Evolutionary conservation across 2,797 vertebrate genomes (phyloP), one percentile per base, ranked within the genome.

Genomic region (Tragelaphus eurycerus): DNA sequence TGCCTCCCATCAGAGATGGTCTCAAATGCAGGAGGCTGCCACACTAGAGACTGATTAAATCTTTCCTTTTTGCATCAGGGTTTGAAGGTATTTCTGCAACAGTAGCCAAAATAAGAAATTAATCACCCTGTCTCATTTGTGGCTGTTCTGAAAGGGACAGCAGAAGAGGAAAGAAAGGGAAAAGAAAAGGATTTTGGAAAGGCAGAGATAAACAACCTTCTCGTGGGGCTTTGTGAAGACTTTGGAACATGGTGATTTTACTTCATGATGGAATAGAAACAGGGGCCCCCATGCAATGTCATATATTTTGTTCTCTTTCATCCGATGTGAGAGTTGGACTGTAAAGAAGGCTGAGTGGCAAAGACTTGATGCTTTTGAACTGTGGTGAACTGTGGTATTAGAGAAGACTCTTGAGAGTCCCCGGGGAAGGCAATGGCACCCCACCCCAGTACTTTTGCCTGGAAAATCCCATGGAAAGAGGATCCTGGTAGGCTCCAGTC

Each of bases 41-140:
- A 19, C 83, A 27, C 67, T 81, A 64, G 92, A 96, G 90, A 97
- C 54, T 7, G 13, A 97, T 83, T 96, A 59, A 43, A 86, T 76
- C 67, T 96, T 92, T 93, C 19, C 87, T 62, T 0, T 82, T 71
- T 23, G 57, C 83, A 38, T 54, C 21, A 0, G 92, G 84, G 64
- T 74, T 89, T 60, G 87, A 96, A 71, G 86, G 89, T 76, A 48
- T 97, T 98, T 98, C 93, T 98, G 67, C 87, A 96, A 27, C 2
- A 5, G 50, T 92, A 64, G 98, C 93, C 95, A 95, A 97, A 94
- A 96, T 94, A 60, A 11, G 60, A 94, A 98, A 98, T 98, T 96
- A 98, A 97, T 98, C 96, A 89, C n/a, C n/a, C 55, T 74, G 64
- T 71, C 94, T 97, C 34, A 43, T 96, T 97, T 95, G 95, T 94